Evolutionary conservation across 1,140 invertebrate genomes (phyloP).

Genomic region (Coelopa frigida): DNA sequence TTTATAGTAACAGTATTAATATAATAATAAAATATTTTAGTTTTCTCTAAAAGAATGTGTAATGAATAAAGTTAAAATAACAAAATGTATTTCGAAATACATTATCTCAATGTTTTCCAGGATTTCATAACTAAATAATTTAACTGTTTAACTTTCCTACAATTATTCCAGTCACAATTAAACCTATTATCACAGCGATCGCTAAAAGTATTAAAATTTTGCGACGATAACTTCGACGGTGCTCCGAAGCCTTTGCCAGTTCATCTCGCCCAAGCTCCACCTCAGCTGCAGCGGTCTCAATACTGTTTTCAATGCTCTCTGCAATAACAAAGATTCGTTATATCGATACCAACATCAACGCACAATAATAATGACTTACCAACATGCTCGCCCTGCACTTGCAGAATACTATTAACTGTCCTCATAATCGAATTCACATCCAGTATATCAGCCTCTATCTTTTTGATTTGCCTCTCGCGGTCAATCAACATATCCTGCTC

Average conservation of each 20-base stretch:
- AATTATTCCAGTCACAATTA: conserved; percentile 59
- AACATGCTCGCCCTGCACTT: conserved; percentile 73
- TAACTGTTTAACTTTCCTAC: conserved; percentile 50
- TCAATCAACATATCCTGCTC: conserved; percentile 68
- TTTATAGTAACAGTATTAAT: no score
- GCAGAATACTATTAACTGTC: conserved; percentile 71
- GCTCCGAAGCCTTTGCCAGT: conserved; percentile 67
- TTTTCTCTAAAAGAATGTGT: no score
- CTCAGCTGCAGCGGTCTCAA: conserved; percentile 67
- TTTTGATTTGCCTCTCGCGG: conserved; percentile 61
- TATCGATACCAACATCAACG: not conserved
- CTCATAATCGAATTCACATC: conserved; percentile 91
- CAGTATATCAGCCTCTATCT: conserved; percentile 77
- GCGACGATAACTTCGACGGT: conserved; percentile 64
- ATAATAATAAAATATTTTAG: no score
- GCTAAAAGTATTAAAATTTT: conserved; percentile 62
- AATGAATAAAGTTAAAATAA: no score
- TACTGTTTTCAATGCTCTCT: conserved; percentile 85
- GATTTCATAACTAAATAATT: conserved; percentile 20
- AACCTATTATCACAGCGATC: conserved; percentile 56
- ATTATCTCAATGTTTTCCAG: not conserved
- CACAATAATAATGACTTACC: conserved; percentile 53
- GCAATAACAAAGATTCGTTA: conserved; percentile 28
- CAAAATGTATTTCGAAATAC: not conserved
- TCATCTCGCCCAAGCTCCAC: conserved; percentile 73